Evolutionary conservation across 2,797 vertebrate species (phyloP).

Genomic region (Glossophaga mutica): DNA sequence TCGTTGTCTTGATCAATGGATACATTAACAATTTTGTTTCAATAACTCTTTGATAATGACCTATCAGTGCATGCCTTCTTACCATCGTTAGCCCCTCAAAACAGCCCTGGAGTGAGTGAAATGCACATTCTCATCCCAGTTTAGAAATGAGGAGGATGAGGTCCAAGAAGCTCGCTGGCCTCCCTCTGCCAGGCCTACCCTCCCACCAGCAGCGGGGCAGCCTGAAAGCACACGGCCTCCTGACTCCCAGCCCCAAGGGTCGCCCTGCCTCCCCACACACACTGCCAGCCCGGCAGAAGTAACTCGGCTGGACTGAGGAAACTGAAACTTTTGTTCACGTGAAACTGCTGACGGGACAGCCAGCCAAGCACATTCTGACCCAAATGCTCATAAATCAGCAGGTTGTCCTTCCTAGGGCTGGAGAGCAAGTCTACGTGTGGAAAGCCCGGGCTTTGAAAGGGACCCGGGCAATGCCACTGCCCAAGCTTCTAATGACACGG

Average conservation of each 20-base stretch:
- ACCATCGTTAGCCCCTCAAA: neutral
- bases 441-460: neutral
- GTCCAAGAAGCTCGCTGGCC: neutral
- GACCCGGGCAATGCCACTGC: neutral
- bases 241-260: neutral
- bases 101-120: neutral
- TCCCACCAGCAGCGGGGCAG: neutral
- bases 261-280: neutral
- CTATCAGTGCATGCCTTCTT: neutral
- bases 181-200: neutral
- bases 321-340: slow-evolving; percentile 50
- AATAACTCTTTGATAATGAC: neutral
- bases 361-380: slow-evolving; percentile 51
- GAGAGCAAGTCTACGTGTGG: neutral
- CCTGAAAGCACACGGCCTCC: neutral
- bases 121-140: neutral
- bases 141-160: neutral
- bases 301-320: slow-evolving; percentile 32
- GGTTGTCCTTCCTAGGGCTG: neutral
- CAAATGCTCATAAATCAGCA: slow-evolving; percentile 51
- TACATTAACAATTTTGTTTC: neutral
- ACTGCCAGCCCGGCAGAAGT: slow-evolving; percentile 56
- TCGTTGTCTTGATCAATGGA: neutral
- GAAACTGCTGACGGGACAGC: slow-evolving; percentile 59
- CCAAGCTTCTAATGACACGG: neutral